Percentiles rank a stretch among this genome's conserved stretches.
Evolutionary conservation across 2,113 vertebrate genomes (phyloP).

Genomic region (Clarias gariepinus): DNA sequence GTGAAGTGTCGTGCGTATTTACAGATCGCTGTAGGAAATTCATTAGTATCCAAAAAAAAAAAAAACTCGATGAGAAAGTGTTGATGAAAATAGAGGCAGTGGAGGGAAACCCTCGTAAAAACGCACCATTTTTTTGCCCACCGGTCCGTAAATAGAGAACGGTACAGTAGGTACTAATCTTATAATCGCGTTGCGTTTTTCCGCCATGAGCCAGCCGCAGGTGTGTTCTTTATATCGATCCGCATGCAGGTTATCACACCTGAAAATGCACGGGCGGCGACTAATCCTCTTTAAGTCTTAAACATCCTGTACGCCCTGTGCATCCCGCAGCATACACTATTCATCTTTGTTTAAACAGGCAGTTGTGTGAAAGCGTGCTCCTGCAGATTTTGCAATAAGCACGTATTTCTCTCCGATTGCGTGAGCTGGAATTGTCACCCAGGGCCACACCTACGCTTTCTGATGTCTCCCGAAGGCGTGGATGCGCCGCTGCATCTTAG

Average conservation of each 20-base stretch:
- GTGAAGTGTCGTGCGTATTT: neutral
- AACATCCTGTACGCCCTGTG: too few relatives aligned
- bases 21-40: neutral
- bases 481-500: neutral
- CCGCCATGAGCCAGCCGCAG: neutral
- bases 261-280: neutral
- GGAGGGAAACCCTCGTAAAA: neutral
- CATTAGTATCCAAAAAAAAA: neutral
- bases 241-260: neutral
- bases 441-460: slow-evolving; percentile 13
- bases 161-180: neutral
- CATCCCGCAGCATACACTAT: neutral
- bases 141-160: neutral
- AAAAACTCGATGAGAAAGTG: neutral
- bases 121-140: neutral
- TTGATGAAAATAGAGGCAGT: neutral
- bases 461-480: neutral
- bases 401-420: neutral
- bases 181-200: neutral
- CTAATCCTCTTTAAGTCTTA: neutral
- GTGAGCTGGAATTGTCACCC: slow-evolving; percentile 13
- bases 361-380: neutral
- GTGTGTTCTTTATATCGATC: neutral
- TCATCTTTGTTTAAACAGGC: slow-evolving; percentile 3
- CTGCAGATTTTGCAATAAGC: neutral